Percentiles rank a stretch among this genome's conserved stretches.
These are phyloP conservation scores for Fundulus diaphanus DNA, from an alignment of 2,797 vertebrate species.

Conservation along the genomic window DNA sequence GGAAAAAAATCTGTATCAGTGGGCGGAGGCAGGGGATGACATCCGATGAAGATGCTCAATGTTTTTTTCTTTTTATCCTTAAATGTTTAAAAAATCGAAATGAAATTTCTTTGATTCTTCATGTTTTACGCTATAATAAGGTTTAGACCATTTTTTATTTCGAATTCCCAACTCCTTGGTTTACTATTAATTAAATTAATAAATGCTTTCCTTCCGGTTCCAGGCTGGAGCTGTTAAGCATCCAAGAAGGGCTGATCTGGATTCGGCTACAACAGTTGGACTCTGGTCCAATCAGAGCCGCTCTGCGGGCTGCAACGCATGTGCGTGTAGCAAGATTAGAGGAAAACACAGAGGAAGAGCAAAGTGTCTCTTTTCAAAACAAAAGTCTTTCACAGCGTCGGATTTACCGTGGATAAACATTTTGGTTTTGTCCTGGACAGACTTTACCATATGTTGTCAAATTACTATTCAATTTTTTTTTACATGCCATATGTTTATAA, in stretches of 20 bases:
- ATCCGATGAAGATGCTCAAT: not conserved
- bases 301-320: not conserved
- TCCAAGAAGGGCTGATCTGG: constrained; percentile 9
- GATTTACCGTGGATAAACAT: not conserved
- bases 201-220: constrained; percentile 27
- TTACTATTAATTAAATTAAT: not conserved
- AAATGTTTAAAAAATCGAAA: not conserved
- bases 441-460: not conserved
- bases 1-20: too few relatives aligned
- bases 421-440: not conserved
- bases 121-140: too few relatives aligned
- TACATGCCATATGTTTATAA: not conserved
- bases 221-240: not conserved
- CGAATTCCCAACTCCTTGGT: not conserved
- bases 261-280: constrained; percentile 11
- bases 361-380: constrained; percentile 3
- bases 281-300: constrained; percentile 48
- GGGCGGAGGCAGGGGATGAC: not conserved
- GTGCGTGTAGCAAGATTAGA: not conserved
- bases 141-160: not conserved
- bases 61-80: not conserved
- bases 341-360: not conserved
- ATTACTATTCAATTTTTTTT: not conserved
- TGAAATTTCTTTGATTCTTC: not conserved
- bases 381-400: not conserved